A percentile compares a stretch with the other conserved stretches of the same genome.
These are phyloP conservation scores for Gorilla gorilla DNA, from an alignment of 2,113 vertebrate species.

Conservation along the genomic window DNA sequence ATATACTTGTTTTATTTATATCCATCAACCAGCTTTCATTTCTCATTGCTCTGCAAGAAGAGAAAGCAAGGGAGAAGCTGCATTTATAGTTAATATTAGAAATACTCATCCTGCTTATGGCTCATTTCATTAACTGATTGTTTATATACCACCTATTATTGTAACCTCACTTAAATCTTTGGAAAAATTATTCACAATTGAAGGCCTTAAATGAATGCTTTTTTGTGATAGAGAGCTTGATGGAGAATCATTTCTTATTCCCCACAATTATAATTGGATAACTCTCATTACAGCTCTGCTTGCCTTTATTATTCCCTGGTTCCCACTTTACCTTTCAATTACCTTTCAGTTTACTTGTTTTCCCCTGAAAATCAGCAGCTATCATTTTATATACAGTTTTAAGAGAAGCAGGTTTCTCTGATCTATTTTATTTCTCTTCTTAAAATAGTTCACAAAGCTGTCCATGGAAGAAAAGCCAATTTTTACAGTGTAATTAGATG, in stretches of 20 bases:
- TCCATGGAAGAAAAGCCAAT: background rate
- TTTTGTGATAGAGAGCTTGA: background rate
- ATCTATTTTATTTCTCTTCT: background rate
- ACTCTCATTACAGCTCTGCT: background rate
- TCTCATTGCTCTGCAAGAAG: background rate
- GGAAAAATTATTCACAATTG: constrained; percentile 46
- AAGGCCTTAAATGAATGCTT: constrained; percentile 34
- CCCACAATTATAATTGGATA: constrained; percentile 11
- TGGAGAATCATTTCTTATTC: constrained; percentile 2
- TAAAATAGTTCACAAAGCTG: constrained; percentile 20
- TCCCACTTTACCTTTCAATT: constrained; percentile 53
- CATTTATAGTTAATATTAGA: background rate
- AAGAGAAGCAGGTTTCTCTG: background rate
- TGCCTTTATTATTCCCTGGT: background rate
- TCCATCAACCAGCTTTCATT: background rate
- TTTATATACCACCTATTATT: constrained; percentile 37
- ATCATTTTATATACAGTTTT: background rate
- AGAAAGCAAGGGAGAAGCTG: background rate
- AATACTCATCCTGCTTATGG: background rate
- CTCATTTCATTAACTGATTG: constrained; percentile 62
- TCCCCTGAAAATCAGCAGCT: background rate
- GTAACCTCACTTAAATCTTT: constrained; percentile 28
- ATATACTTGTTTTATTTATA: background rate
- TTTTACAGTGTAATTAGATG: background rate
- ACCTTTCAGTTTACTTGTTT: background rate